Percentiles rank a stretch among this genome's conserved stretches.
Evolutionary conservation across 2,113 vertebrate genomes (phyloP).

Genomic region (Lutjanus erythropterus): DNA sequence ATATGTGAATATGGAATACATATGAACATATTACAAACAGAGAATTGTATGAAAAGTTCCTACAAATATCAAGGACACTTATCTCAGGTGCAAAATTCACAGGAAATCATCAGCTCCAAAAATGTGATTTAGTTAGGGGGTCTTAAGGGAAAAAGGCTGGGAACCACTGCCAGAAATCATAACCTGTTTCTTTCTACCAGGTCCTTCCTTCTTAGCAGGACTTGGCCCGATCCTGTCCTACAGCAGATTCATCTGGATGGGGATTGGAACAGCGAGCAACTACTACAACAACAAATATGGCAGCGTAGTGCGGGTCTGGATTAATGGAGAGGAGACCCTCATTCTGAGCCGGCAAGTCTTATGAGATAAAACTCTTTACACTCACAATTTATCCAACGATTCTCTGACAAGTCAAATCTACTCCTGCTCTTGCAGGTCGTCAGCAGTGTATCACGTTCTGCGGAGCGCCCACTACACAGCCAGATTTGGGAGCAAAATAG

Average conservation of each 20-base stretch:
- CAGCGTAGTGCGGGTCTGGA: slow-evolving; percentile 94
- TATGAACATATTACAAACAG: too few relatives aligned
- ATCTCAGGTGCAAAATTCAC: too few relatives aligned
- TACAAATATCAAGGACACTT: too few relatives aligned
- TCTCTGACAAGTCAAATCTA: neutral
- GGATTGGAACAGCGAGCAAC: slow-evolving; percentile 93
- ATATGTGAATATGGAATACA: too few relatives aligned
- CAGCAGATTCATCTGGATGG: slow-evolving; percentile 91
- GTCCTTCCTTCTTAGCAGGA: slow-evolving; percentile 92
- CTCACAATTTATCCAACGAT: neutral
- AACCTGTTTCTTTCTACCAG: slow-evolving; percentile 73
- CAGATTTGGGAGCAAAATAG: slow-evolving; percentile 91
- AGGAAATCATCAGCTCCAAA: too few relatives aligned
- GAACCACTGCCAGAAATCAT: neutral
- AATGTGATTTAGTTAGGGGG: too few relatives aligned
- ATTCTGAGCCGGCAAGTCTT: slow-evolving; percentile 92
- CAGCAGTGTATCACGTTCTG: slow-evolving; percentile 90
- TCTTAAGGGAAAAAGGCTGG: too few relatives aligned
- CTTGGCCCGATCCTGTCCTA: slow-evolving; percentile 92
- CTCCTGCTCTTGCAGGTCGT: slow-evolving; percentile 85
- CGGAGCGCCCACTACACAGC: slow-evolving; percentile 89
- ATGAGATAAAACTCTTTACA: neutral
- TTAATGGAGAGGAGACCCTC: slow-evolving; percentile 93
- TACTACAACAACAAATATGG: slow-evolving; percentile 96
- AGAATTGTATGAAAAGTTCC: too few relatives aligned